Base-by-base conservation (phyloP, 2,888 invertebrate genomes). In the Brenthis daphne region DNA sequence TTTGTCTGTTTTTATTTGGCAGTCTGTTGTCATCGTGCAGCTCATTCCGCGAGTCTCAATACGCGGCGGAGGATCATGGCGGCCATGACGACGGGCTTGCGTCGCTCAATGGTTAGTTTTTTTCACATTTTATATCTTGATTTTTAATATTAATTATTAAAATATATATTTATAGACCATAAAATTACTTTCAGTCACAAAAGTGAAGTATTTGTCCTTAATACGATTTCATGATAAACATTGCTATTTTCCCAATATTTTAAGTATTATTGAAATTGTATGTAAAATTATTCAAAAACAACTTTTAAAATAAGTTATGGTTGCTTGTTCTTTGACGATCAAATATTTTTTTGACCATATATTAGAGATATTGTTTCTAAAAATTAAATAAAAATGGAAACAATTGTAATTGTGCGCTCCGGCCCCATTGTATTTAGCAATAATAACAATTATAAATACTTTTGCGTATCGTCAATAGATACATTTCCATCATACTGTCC, bases 21-120 rank as follows among this genome's bases (percentile, higher is more conserved):
- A 96, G 96, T 92, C 89, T 96, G 88, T 93, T 96, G 85, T 96
- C 96, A 80, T 96, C 96, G 85, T 96, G 95, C 94, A 97, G 96
- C 87, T 97, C 97, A 64, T 97, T 97, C 92, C 95, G 97, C 78
- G 97, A 97, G 90, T 96, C 96, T 74, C 96, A 96, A 75, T 96
- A 95, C 85, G 93, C 92, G 74, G 86, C 91, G 63, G 96, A 96
- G 79, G 96, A 96, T 76, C 94, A 91, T 73, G 92, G 92, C 77
- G 93, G 90, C 79, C 92, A 90, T 73, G 90, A 90, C 80, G 87
- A 88, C 76, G 92, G 77, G 65, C 79, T 93, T 76, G 94, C 94
- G 76, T 93, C 94, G 76, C 93, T 94, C 74, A 92, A 92, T 79
- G 92, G 92, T 93, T 74, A 77, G 81, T 20, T 76, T 57, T 16